These are phyloP conservation scores for Stenopsyche tienmushanensis DNA, from an alignment of 1,140 invertebrate genomes.

Conservation along the genomic window DNA sequence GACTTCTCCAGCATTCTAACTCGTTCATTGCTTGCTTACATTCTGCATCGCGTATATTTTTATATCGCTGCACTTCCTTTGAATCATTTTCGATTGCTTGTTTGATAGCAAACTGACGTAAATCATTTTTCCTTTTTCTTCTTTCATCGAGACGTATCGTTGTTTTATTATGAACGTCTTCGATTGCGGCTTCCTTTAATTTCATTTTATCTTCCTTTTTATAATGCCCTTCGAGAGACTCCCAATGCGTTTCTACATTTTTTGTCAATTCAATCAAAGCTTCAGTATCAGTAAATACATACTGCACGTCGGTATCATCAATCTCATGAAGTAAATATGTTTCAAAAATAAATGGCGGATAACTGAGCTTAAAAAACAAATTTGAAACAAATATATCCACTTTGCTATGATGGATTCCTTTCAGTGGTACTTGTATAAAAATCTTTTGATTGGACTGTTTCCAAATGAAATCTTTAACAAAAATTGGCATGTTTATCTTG, in stretches of 20 bases:
- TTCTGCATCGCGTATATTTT: constrained; percentile 57
- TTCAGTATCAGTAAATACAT: constrained; percentile 56
- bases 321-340: constrained; percentile 61
- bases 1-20: constrained; percentile 67
- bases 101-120: constrained; percentile 59
- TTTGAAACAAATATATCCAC: constrained; percentile 64
- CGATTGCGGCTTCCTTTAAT: constrained; percentile 55
- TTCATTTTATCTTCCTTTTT: constrained; percentile 58
- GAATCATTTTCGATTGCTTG: constrained; percentile 63
- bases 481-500: constrained; percentile 61
- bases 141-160: constrained; percentile 57
- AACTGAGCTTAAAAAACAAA: constrained; percentile 67
- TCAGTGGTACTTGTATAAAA: constrained; percentile 60
- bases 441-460: constrained; percentile 60
- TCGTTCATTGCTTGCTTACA: constrained; percentile 64
- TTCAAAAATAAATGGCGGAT: constrained; percentile 67
- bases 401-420: constrained; percentile 53
- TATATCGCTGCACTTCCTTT: constrained; percentile 57
- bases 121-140: constrained; percentile 50
- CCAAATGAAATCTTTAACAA: constrained; percentile 70
- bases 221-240: constrained; percentile 54
- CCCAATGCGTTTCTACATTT: constrained; percentile 57
- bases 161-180: constrained; percentile 56
- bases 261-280: constrained; percentile 65
- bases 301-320: constrained; percentile 59